Conservation (phyloP, 2,888 invertebrate genomes). For the Rhagium mordax region DNA sequence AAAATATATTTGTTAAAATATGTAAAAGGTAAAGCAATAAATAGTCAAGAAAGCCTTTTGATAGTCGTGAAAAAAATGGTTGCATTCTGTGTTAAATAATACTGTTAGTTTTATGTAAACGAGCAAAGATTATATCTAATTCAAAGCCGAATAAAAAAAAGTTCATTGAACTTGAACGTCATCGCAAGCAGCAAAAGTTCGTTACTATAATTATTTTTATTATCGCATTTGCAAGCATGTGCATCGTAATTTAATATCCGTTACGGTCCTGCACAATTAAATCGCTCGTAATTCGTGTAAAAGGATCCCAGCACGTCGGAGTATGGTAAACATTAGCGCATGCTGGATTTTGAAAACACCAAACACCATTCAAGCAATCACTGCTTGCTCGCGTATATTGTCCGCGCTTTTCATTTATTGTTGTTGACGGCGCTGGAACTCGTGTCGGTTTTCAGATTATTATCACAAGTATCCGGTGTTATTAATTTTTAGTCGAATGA, state of each 20-base stretch:
- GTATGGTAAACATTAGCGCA: constrained; percentile 33
- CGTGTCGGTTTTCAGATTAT: constrained; percentile 11
- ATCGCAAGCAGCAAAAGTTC: background rate
- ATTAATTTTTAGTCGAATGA: constrained; percentile 9
- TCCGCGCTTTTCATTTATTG: constrained; percentile 31
- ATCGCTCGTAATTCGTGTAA: constrained; percentile 21
- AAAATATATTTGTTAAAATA: no score
- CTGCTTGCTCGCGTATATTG: constrained; percentile 15
- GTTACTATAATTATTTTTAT: background rate
- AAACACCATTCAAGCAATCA: constrained; percentile 27
- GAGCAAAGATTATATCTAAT: background rate
- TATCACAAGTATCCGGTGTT: constrained; percentile 23
- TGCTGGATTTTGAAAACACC: constrained; percentile 28
- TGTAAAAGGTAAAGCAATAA: no score
- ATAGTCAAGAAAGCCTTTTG: no score
- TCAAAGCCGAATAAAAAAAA: background rate
- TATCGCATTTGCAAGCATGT: background rate
- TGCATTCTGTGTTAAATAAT: background rate
- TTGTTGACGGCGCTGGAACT: background rate
- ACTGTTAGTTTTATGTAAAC: background rate
- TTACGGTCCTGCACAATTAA: constrained; percentile 26
- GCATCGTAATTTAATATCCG: background rate
- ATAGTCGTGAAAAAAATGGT: no score
- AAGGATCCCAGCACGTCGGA: constrained; percentile 21
- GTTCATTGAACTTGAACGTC: background rate